A percentile compares a stretch with the other conserved stretches of the same genome.
Conservation (phyloP, 1,140 invertebrate species). For the Eurosta solidaginis region DNA sequence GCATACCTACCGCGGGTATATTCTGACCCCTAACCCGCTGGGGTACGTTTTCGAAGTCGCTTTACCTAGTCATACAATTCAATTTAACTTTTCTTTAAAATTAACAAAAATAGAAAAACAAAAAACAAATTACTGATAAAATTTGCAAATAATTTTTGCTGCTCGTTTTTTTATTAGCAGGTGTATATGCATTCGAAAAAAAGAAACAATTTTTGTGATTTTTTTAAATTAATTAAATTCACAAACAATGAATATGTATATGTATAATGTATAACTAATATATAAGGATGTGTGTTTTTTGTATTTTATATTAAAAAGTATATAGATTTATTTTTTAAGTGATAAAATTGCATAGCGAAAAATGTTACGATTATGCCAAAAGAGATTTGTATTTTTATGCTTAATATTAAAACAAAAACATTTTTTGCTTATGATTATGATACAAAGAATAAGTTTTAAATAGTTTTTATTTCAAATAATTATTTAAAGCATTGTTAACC, state of each 20-base stretch:
- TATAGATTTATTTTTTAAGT: constrained; percentile 3
- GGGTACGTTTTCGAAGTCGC: too few species aligned
- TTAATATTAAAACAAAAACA: neutral
- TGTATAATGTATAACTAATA: constrained; percentile 9
- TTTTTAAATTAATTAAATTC: constrained; percentile 16
- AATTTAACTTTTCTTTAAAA: too few species aligned
- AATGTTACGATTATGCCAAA: constrained; percentile 16
- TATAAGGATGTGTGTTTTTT: constrained; percentile 13
- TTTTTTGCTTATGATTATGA: neutral
- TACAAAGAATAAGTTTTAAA: neutral
- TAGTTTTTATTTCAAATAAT: too few species aligned
- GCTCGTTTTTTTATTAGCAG: too few species aligned
- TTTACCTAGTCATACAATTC: too few species aligned
- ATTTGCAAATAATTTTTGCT: too few species aligned
- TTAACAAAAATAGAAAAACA: too few species aligned
- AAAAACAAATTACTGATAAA: too few species aligned
- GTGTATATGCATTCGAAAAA: neutral
- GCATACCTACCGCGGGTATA: too few species aligned
- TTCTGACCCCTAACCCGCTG: too few species aligned
- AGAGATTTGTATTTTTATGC: constrained; percentile 27
- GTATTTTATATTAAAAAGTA: constrained; percentile 19
- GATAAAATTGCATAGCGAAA: constrained; percentile 20
- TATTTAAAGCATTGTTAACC: neutral
- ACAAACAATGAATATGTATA: neutral
- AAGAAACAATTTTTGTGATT: constrained; percentile 7